Evolutionary conservation across 2,797 vertebrate species (phyloP).

Genomic region (Acestrorhynchus altus): DNA sequence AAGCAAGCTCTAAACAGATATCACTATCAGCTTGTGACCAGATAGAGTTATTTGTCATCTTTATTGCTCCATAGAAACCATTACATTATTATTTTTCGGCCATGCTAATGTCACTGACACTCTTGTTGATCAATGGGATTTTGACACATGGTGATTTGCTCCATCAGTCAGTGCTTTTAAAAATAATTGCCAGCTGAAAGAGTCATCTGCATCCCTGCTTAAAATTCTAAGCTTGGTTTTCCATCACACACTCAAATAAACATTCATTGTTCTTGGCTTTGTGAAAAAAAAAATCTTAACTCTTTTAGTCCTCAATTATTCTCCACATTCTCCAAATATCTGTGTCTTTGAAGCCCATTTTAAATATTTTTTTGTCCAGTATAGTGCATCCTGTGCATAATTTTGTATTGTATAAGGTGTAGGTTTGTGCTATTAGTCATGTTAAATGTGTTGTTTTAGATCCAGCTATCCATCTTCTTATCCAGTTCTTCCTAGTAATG

Average conservation of each 20-base stretch:
- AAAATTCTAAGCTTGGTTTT: background rate
- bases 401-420: too few relatives aligned
- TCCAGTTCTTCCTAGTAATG: too few relatives aligned
- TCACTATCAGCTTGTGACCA: constrained; percentile 18
- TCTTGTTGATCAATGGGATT: constrained; percentile 10
- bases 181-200: constrained; percentile 64
- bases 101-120: constrained; percentile 29
- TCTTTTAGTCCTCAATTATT: too few relatives aligned
- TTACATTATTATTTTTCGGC: constrained; percentile 19
- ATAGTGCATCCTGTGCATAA: too few relatives aligned
- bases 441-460: too few relatives aligned
- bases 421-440: too few relatives aligned
- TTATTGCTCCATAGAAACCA: constrained; percentile 24
- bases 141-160: constrained; percentile 13
- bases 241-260: background rate
- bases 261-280: background rate
- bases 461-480: too few relatives aligned
- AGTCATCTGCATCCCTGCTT: background rate
- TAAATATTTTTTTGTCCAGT: too few relatives aligned
- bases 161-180: constrained; percentile 11
- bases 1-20: constrained; percentile 24
- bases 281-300: background rate
- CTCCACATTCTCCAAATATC: too few relatives aligned
- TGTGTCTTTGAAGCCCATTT: too few relatives aligned
- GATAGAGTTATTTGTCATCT: constrained; percentile 21